These are phyloP conservation scores for Athalia cordata DNA, from an alignment of 2,888 invertebrate genomes.

Conservation along the genomic window DNA sequence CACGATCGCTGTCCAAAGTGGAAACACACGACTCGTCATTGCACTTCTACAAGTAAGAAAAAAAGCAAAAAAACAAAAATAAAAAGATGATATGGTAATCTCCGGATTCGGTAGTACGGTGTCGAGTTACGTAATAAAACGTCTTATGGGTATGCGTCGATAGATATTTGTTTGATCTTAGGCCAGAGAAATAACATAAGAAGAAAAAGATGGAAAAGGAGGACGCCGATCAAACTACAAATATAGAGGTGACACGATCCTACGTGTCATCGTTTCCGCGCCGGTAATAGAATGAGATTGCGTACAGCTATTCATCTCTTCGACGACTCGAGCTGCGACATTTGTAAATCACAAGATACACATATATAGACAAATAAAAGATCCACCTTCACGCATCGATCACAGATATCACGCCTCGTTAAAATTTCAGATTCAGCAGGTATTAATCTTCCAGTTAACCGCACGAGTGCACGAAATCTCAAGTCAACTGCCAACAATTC, in stretches of 20 bases:
- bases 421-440: too few relatives aligned
- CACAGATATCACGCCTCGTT: too few relatives aligned
- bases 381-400: too few relatives aligned
- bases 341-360: too few relatives aligned
- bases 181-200: neutral
- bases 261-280: slow-evolving; percentile 41
- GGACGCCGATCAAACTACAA: slow-evolving; percentile 37
- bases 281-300: slow-evolving; percentile 39
- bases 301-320: neutral
- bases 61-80: neutral
- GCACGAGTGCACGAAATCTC: too few relatives aligned
- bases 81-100: neutral
- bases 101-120: neutral
- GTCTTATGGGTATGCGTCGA: too few relatives aligned
- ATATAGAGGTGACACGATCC: slow-evolving; percentile 40
- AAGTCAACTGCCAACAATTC: too few relatives aligned
- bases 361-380: too few relatives aligned
- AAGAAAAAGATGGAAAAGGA: neutral
- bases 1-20: slow-evolving; percentile 93
- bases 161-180: neutral
- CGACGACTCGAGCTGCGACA: neutral
- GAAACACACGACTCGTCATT: slow-evolving; percentile 89
- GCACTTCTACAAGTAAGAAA: slow-evolving; percentile 89
- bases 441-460: too few relatives aligned
- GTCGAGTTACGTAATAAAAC: neutral